These are phyloP conservation scores for Diplolepis rosae DNA, from an alignment of 2,888 invertebrate genomes.

Conservation along the genomic window DNA sequence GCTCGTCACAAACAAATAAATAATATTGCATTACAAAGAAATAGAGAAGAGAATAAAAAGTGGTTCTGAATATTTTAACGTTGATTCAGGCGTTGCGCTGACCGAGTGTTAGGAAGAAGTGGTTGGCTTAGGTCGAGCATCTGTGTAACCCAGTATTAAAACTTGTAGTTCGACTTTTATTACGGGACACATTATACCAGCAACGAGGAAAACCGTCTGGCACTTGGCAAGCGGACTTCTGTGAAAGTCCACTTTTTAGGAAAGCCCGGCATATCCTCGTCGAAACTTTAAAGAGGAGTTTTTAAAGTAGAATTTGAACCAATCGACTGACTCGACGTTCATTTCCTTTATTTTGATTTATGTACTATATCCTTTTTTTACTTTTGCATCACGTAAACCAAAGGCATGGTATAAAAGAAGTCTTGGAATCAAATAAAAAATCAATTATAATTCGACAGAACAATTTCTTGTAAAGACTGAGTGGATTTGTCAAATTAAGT, in stretches of 20 bases:
- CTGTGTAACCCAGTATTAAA: conserved; percentile 43
- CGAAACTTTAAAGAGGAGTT: neutral
- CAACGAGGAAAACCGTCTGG: conserved; percentile 33
- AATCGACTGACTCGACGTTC: neutral
- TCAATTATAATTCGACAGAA: no score
- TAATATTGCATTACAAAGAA: conserved; percentile 50
- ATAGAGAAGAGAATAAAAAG: conserved; percentile 38
- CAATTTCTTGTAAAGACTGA: no score
- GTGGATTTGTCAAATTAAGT: no score
- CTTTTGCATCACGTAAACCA: no score
- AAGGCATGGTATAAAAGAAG: no score
- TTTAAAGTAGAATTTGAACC: neutral
- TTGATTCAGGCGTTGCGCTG: conserved; percentile 51
- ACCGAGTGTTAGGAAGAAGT: conserved; percentile 48
- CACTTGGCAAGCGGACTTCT: conserved; percentile 35
- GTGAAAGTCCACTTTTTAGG: conserved; percentile 23
- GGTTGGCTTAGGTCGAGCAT: conserved; percentile 34
- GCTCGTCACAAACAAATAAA: conserved; percentile 62
- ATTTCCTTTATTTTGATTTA: neutral
- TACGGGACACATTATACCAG: conserved; percentile 42
- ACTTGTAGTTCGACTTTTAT: conserved; percentile 42
- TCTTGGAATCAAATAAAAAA: no score
- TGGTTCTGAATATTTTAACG: conserved; percentile 57
- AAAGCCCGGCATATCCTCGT: conserved; percentile 7
- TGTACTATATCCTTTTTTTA: no score